Conservation (phyloP, 1,140 invertebrate genomes). For the Neodiprion pinetum region DNA sequence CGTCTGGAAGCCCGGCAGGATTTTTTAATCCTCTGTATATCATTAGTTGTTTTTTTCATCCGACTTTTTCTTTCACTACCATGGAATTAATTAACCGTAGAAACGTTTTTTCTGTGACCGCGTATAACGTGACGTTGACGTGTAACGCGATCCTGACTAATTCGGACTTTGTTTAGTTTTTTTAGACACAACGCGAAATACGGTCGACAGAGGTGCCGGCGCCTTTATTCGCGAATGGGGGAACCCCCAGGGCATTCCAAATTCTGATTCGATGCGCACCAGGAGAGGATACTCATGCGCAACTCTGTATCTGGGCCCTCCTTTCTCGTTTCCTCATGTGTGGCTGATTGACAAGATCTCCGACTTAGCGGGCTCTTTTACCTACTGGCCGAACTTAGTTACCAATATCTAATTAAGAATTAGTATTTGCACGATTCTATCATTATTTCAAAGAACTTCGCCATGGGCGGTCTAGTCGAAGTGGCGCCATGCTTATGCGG, state of each 20-base stretch:
- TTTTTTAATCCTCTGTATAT: no score
- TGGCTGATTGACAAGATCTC: conserved; percentile 4
- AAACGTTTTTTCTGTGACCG: not conserved
- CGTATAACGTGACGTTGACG: not conserved
- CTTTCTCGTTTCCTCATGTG: not conserved
- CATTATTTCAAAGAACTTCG: no score
- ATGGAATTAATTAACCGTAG: not conserved
- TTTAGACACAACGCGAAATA: not conserved
- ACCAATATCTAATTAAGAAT: no score
- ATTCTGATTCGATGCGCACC: not conserved
- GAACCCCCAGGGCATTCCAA: conserved; percentile 2
- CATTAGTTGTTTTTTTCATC: no score
- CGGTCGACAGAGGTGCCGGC: not conserved
- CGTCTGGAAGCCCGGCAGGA: no score
- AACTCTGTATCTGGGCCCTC: not conserved
- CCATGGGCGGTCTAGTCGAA: no score
- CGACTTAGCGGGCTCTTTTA: not conserved
- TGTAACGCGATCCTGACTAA: not conserved
- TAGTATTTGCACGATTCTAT: no score
- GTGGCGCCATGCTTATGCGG: no score
- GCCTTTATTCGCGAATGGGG: not conserved
- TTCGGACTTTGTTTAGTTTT: not conserved
- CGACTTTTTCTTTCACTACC: no score
- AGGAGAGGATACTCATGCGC: not conserved
- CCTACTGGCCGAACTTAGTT: no score